These are phyloP conservation scores for Platynereis dumerilii DNA, from an alignment of 2,888 invertebrate genomes.

Conservation along the genomic window DNA sequence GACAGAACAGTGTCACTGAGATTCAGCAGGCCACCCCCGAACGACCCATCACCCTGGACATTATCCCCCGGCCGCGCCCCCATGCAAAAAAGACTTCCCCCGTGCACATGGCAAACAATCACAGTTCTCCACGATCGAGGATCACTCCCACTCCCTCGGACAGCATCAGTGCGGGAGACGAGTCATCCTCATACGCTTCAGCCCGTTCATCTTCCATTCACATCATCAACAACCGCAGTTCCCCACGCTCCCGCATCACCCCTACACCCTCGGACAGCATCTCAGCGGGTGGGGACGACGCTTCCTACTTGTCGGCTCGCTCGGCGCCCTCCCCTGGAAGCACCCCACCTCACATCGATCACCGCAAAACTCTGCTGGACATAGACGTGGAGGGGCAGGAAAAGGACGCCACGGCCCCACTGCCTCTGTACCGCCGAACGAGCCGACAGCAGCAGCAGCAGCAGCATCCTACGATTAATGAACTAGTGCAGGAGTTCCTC, in stretches of 20 bases:
- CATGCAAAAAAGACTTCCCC: conserved; percentile 33
- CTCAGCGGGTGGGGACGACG: conserved; percentile 76
- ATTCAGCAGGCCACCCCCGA: conserved; percentile 62
- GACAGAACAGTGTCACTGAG: conserved; percentile 49
- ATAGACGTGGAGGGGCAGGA: conserved; percentile 62
- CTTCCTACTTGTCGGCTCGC: conserved; percentile 74
- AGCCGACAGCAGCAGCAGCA: too few relatives aligned
- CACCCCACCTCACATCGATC: conserved; percentile 57
- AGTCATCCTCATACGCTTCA: conserved; percentile 85
- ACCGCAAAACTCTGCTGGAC: conserved; percentile 58
- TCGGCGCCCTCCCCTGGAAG: conserved; percentile 74
- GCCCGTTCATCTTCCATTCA: conserved; percentile 11
- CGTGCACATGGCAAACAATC: conserved; percentile 29
- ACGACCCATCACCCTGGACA: conserved; percentile 70
- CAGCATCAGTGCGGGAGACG: conserved; percentile 72
- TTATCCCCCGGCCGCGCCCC: conserved; percentile 69
- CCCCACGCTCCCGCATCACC: conserved; percentile 28
- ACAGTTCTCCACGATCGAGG: conserved; percentile 28
- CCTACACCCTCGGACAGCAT: conserved; percentile 63
- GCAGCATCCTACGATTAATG: too few relatives aligned
- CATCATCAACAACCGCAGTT: not conserved
- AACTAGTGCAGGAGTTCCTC: too few relatives aligned
- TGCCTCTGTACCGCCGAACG: conserved; percentile 29
- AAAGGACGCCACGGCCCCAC: conserved; percentile 55
- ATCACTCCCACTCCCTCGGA: conserved; percentile 30